Evolutionary conservation across 2,113 vertebrate genomes (phyloP).

Genomic region (Petaurus breviceps): DNA sequence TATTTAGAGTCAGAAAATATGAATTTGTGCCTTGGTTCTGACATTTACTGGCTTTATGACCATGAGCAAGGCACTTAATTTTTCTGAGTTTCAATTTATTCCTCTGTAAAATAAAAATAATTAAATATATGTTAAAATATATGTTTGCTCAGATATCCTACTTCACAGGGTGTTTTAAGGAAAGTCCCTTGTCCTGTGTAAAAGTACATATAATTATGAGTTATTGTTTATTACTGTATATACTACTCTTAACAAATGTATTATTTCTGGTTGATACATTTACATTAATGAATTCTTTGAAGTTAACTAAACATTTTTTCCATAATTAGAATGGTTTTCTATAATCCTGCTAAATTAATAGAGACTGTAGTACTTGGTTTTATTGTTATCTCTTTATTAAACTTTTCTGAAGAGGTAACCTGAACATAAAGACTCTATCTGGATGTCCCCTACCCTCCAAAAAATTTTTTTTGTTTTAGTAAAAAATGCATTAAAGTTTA

Average conservation of each 20-base stretch:
- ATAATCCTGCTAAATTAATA: neutral
- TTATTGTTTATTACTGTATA: neutral
- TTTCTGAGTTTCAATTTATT: neutral
- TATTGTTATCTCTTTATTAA: neutral
- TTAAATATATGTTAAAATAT: too few species aligned
- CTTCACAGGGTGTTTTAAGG: neutral
- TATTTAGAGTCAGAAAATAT: neutral
- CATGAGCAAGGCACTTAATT: neutral
- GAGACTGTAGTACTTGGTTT: neutral
- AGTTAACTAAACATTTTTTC: neutral
- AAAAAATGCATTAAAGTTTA: neutral
- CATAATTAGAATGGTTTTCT: neutral
- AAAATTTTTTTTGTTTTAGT: neutral
- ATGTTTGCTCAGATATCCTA: neutral
- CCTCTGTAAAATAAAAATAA: neutral
- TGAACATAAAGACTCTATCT: neutral
- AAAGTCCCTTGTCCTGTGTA: neutral
- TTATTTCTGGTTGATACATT: neutral
- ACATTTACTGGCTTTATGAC: neutral
- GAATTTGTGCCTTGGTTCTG: neutral
- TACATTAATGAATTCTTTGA: neutral
- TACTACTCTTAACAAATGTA: neutral
- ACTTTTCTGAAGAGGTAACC: neutral
- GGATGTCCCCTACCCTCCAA: too few species aligned
- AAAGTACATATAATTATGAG: neutral